These are phyloP conservation scores for Bucorvus abyssinicus DNA, from an alignment of 2,797 vertebrate genomes.

Conservation along the genomic window DNA sequence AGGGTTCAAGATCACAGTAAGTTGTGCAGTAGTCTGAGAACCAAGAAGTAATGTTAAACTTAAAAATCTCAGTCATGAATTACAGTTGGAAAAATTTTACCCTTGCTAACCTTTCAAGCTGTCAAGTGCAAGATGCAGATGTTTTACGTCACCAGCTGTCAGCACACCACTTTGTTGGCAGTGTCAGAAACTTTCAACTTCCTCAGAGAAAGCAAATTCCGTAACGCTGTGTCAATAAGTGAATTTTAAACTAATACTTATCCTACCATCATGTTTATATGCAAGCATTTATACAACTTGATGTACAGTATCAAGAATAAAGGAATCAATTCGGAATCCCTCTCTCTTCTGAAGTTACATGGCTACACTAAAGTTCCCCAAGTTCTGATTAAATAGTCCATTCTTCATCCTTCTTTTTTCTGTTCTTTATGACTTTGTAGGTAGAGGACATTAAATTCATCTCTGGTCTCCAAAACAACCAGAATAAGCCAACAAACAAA, in stretches of 20 bases:
- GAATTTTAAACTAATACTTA: not conserved
- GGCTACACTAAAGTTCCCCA: not conserved
- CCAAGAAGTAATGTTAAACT: not conserved
- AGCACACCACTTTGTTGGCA: not conserved
- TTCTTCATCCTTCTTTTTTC: not conserved
- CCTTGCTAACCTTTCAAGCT: not conserved
- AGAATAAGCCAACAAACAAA: not conserved
- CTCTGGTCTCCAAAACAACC: not conserved
- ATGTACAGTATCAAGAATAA: not conserved
- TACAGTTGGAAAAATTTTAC: not conserved
- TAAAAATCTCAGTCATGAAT: not conserved
- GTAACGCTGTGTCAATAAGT: not conserved
- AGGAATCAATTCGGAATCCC: not conserved
- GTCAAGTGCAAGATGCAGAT: not conserved
- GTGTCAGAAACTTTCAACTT: not conserved
- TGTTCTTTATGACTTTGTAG: not conserved
- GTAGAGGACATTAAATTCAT: not conserved
- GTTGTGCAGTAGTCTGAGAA: slow-evolving; percentile 13
- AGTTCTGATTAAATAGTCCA: not conserved
- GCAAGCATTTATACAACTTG: not conserved
- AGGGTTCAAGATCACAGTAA: not conserved
- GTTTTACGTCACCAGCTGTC: not conserved
- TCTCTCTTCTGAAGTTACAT: not conserved
- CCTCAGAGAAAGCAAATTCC: not conserved
- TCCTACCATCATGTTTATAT: not conserved